Base-by-base conservation (phyloP, 2,888 invertebrate genomes). In the Melitaea athalia region DNA sequence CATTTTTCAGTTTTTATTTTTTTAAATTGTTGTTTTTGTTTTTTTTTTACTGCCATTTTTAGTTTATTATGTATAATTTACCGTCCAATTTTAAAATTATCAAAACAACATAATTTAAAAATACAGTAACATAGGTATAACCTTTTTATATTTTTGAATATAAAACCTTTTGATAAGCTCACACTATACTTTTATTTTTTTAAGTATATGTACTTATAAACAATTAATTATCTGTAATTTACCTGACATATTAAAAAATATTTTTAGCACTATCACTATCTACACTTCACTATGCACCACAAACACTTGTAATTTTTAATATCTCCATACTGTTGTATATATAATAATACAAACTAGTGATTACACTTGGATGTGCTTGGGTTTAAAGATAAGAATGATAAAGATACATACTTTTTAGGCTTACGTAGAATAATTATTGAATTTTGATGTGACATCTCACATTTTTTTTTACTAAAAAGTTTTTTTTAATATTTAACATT, bases 221-320 rank as follows among this genome's bases (percentile, higher is more conserved):
- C 11, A 14, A 11, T 45, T 45, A 12, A 45, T 45, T 12, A 45
- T 55, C n/a, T 55, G 31, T 55, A n/a, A 10, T 38, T 55, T 55
- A 55, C 55, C 55, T 55, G 33, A 33, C 55, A 55, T 55, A 12
- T 55, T 55, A 38, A 55, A 33, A 55, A 33, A 55, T 55, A 33
- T 15, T 17, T 33, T 33, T 33, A 10, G 11, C 45, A 45, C 45
- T 55, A 33, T 55, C 55, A 55, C 55, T 55, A 33, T 49, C 45
- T 14, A 15, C 53, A 53, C 53, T 55, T 33, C 55, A 55, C 55
- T 55, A 12, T 7, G n/a, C 38, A 55, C 55, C 31, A 38, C 6
- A 33, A 14, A 14, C 6, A 55, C 55, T 55, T 55, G 14, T n/a
- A 5, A n/a, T 50, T n/a, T 31, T 33, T 55, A 24, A 5, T 38